Conservation (phyloP, 30 jellyfish, hydroid and myxozoan species). For the Chrysaora quinquecirrha region DNA sequence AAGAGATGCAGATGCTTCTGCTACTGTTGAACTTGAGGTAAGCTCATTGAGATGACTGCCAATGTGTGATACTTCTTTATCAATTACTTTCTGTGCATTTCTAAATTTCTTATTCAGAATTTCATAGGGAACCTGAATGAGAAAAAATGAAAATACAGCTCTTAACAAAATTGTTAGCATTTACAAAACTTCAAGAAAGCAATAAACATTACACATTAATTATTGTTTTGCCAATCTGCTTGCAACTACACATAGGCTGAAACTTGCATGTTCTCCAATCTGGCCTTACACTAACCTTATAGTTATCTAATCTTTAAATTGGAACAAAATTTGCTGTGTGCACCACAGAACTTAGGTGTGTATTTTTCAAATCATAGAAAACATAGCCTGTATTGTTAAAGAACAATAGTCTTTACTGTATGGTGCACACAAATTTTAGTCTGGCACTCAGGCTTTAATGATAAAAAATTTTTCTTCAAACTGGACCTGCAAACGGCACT, state of each 20-base stretch:
- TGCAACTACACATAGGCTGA: too few relatives aligned
- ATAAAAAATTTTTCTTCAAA: too few relatives aligned
- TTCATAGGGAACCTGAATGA: conserved; percentile 94
- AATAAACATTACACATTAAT: too few relatives aligned
- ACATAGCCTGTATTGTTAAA: too few relatives aligned
- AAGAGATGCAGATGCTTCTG: conserved; percentile 67
- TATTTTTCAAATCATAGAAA: too few relatives aligned
- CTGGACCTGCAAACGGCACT: too few relatives aligned
- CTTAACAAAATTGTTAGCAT: not conserved
- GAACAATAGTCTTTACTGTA: too few relatives aligned
- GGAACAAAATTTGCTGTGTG: not conserved
- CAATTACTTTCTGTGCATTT: conserved; percentile 90
- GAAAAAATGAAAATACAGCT: not conserved
- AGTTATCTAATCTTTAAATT: not conserved
- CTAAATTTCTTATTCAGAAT: conserved; percentile 85
- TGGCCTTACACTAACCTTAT: not conserved
- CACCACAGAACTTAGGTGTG: not conserved
- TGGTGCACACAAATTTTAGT: too few relatives aligned
- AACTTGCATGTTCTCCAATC: not conserved
- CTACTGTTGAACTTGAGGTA: conserved; percentile 58
- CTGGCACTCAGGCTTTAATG: too few relatives aligned
- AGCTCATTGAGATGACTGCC: conserved; percentile 59
- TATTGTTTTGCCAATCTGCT: too few relatives aligned
- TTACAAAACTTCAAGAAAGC: not conserved
- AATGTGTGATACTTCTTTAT: conserved; percentile 90